Evolutionary conservation across 23 tunicate genomes (phyloP).

Genomic region (Styela plicata): DNA sequence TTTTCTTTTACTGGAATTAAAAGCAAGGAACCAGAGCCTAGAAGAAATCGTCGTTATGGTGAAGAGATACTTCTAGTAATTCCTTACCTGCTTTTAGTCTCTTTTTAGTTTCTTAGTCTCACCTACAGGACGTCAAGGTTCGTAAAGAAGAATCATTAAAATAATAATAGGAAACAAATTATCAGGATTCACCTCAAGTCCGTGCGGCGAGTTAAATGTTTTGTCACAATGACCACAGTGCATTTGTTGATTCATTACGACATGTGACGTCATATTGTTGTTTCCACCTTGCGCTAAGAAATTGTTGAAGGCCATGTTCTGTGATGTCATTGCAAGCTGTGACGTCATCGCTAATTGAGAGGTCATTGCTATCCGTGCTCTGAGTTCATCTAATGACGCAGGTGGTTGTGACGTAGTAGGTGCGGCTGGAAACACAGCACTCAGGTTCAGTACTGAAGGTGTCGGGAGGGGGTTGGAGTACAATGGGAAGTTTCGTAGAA

Average conservation of each 20-base stretch:
- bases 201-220: not conserved
- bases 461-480: not conserved
- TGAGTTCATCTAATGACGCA: conserved; percentile 12
- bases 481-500: conserved; percentile 16
- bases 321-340: conserved; percentile 12
- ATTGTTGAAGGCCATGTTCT: conserved; percentile 11
- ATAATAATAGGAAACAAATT: too few relatives aligned
- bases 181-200: conserved; percentile 3
- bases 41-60: too few relatives aligned
- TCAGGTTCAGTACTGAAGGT: not conserved
- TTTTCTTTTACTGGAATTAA: too few relatives aligned
- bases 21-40: too few relatives aligned
- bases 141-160: too few relatives aligned
- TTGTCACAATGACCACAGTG: conserved; percentile 3
- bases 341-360: conserved; percentile 24
- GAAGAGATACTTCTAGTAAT: too few relatives aligned
- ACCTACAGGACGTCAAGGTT: too few relatives aligned
- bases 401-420: not conserved
- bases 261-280: conserved; percentile 1
- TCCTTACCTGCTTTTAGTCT: too few relatives aligned
- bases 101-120: too few relatives aligned
- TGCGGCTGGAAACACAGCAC: not conserved
- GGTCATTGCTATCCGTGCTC: conserved; percentile 25
- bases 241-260: not conserved
- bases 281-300: not conserved